Evolutionary conservation across 2,888 invertebrate genomes (phyloP).

Genomic region (Torymus aiolomorphi): DNA sequence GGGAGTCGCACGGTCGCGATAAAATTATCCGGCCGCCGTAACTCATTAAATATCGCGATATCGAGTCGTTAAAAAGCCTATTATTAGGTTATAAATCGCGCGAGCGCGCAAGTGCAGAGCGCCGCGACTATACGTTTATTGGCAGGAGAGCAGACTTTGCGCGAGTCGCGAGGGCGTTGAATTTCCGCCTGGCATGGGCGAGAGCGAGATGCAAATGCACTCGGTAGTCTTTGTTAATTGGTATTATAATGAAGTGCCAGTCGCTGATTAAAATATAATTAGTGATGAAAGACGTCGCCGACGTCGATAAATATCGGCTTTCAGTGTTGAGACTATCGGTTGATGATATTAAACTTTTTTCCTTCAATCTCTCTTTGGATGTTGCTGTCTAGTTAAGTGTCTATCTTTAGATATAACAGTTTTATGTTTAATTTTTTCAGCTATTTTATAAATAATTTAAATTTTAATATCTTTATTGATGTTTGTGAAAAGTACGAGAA

Average conservation of each 20-base stretch:
- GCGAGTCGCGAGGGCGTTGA: neutral
- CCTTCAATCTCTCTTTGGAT: no score
- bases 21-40: slow-evolving; percentile 17
- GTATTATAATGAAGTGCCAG: slow-evolving; percentile 11
- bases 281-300: neutral
- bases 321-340: no score
- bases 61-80: slow-evolving; percentile 27
- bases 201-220: slow-evolving; percentile 8
- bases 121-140: no score
- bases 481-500: no score
- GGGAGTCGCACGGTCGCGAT: no score
- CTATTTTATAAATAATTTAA: no score
- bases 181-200: neutral
- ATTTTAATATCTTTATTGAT: no score
- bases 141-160: slow-evolving; percentile 10
- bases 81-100: slow-evolving; percentile 35
- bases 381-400: no score
- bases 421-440: no score
- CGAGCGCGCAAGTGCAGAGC: no score
- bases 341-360: no score
- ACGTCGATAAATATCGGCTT: neutral
- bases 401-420: no score
- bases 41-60: slow-evolving; percentile 36
- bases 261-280: slow-evolving; percentile 8
- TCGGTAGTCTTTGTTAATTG: neutral